Evolutionary conservation across 2,888 invertebrate genomes (phyloP).

Genomic region (Herminia tarsipennalis): DNA sequence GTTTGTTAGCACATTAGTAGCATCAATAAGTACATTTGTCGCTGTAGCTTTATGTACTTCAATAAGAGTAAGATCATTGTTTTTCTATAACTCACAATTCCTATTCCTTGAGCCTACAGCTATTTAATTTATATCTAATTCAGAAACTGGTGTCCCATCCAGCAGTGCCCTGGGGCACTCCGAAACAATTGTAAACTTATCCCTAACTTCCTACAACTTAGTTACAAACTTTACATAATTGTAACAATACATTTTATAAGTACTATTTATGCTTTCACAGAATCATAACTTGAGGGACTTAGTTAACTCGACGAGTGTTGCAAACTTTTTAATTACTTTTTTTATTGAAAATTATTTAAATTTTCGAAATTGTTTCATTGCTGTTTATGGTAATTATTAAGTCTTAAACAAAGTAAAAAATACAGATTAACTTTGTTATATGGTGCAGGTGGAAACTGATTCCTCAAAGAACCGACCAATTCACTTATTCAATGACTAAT

Average conservation of each 20-base stretch:
- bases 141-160: background rate
- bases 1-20: no score
- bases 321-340: slow-evolving; percentile 8
- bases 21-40: no score
- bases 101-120: background rate
- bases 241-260: slow-evolving; percentile 12
- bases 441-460: no score
- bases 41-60: no score
- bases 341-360: background rate
- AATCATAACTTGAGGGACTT: background rate
- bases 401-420: no score
- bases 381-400: background rate
- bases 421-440: no score
- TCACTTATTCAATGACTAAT: no score
- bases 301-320: background rate
- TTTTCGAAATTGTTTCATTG: background rate
- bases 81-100: no score
- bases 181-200: slow-evolving; percentile 29
- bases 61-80: no score
- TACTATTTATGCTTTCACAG: background rate
- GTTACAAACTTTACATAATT: slow-evolving; percentile 30
- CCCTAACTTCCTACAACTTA: slow-evolving; percentile 25
- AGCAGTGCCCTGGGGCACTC: slow-evolving; percentile 14
- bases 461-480: no score
- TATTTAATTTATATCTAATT: background rate